phyloP scores from a whole-genome alignment of 2,113 vertebrate species.

The Esox niger region DNA sequence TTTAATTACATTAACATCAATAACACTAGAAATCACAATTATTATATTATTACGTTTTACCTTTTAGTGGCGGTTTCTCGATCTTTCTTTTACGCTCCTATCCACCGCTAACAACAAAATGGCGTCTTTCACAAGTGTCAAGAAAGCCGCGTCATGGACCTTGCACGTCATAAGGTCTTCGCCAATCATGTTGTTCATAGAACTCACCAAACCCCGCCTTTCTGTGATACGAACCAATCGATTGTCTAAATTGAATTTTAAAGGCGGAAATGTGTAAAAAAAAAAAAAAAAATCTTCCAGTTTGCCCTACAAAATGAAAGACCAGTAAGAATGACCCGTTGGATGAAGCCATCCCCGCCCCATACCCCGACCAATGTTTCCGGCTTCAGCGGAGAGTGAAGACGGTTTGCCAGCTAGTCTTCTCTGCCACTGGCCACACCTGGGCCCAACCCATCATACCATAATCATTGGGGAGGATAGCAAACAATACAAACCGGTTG shows the following conservation, averaged over 20 bases:
- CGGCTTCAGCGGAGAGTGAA: not conserved
- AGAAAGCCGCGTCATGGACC: slow-evolving; percentile 46
- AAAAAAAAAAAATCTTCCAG: not conserved
- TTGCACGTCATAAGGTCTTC: slow-evolving; percentile 15
- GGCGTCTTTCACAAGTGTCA: slow-evolving; percentile 55
- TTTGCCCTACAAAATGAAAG: slow-evolving; percentile 31
- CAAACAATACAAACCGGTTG: not conserved
- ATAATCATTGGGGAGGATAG: not conserved
- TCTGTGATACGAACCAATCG: slow-evolving; percentile 19
- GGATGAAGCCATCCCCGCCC: not conserved
- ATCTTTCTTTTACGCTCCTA: slow-evolving; percentile 45
- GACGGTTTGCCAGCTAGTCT: no score
- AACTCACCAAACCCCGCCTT: slow-evolving; percentile 18
- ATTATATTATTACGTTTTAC: slow-evolving; percentile 27
- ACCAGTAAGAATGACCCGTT: not conserved
- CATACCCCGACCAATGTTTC: not conserved
- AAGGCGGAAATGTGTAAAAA: slow-evolving; percentile 9
- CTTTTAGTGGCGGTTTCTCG: slow-evolving; percentile 45
- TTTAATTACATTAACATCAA: not conserved
- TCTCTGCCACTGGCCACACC: not conserved
- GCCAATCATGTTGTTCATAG: slow-evolving; percentile 34
- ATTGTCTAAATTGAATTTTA: not conserved
- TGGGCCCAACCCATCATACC: no score
- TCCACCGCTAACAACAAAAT: slow-evolving; percentile 61
- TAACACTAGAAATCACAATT: not conserved